These are phyloP conservation scores for Eristalis pertinax DNA, from an alignment of 2,888 invertebrate species.

Conservation along the genomic window DNA sequence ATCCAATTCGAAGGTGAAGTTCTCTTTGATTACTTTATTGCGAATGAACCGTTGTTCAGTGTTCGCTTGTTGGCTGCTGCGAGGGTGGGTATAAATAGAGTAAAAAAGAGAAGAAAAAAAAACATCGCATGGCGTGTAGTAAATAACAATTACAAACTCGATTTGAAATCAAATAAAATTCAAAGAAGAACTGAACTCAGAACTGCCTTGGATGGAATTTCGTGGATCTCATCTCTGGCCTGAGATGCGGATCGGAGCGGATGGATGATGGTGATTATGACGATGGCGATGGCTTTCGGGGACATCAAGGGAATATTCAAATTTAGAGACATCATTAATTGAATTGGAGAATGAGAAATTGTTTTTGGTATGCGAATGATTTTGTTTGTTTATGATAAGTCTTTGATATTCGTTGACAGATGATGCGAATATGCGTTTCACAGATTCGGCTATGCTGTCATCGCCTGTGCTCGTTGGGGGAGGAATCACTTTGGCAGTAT, in stretches of 20 bases:
- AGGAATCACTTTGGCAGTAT: background rate
- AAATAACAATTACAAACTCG: conserved; percentile 48
- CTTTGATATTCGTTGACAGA: background rate
- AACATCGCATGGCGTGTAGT: conserved; percentile 46
- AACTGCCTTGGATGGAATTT: conserved; percentile 41
- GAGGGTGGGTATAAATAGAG: conserved; percentile 38
- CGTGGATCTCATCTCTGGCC: background rate
- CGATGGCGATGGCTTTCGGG: background rate
- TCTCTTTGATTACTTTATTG: background rate
- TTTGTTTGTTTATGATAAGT: conserved; percentile 1
- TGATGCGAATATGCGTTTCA: background rate
- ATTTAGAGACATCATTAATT: background rate
- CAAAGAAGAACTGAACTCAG: conserved; percentile 19
- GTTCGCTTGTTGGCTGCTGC: too few relatives aligned
- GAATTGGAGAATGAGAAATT: background rate
- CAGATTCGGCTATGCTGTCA: background rate
- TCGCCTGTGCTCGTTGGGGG: background rate
- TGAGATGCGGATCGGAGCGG: background rate
- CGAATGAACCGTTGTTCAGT: background rate
- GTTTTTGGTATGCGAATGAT: background rate
- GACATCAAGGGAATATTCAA: conserved; percentile 1
- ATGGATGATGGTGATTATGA: background rate
- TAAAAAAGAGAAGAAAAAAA: background rate
- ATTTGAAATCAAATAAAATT: conserved; percentile 65
- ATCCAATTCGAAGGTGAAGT: background rate